A percentile compares a stretch with the other conserved stretches of the same genome.
These are phyloP conservation scores for Gibbula magus DNA, from an alignment of 2,888 invertebrate species.

Conservation along the genomic window DNA sequence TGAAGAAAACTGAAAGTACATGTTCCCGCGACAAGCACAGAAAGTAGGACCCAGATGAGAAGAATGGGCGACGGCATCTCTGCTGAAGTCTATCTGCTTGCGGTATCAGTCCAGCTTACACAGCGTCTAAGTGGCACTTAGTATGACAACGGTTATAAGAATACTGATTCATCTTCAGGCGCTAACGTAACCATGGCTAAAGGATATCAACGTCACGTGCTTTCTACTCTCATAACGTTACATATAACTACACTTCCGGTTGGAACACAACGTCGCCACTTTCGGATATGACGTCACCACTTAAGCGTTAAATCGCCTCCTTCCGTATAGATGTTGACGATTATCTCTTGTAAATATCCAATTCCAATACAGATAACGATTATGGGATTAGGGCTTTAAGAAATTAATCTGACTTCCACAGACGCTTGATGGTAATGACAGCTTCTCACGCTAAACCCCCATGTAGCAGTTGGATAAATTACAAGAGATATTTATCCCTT, in stretches of 20 bases:
- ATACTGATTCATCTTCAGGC: not conserved
- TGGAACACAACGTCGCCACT: not conserved
- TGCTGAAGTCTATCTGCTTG: not conserved
- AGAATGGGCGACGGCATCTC: conserved; percentile 34
- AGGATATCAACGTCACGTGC: not conserved
- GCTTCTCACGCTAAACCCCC: too few species aligned
- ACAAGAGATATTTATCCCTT: too few species aligned
- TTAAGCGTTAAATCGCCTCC: not conserved
- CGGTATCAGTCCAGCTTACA: too few species aligned
- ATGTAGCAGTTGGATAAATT: too few species aligned
- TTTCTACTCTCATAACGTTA: not conserved
- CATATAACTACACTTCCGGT: conserved; percentile 1
- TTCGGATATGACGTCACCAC: conserved; percentile 10
- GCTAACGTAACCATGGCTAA: not conserved
- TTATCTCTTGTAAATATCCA: too few species aligned
- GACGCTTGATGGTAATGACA: too few species aligned
- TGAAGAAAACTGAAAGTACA: conserved; percentile 74
- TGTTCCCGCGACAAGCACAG: conserved; percentile 72
- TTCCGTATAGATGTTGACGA: too few species aligned
- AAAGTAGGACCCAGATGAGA: conserved; percentile 73
- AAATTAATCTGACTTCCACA: too few species aligned
- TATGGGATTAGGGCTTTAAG: too few species aligned
- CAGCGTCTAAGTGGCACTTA: not conserved
- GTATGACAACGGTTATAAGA: not conserved
- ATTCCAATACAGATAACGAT: too few species aligned